Base-by-base conservation (phyloP, 2,113 vertebrate genomes). In the Lontra canadensis region DNA sequence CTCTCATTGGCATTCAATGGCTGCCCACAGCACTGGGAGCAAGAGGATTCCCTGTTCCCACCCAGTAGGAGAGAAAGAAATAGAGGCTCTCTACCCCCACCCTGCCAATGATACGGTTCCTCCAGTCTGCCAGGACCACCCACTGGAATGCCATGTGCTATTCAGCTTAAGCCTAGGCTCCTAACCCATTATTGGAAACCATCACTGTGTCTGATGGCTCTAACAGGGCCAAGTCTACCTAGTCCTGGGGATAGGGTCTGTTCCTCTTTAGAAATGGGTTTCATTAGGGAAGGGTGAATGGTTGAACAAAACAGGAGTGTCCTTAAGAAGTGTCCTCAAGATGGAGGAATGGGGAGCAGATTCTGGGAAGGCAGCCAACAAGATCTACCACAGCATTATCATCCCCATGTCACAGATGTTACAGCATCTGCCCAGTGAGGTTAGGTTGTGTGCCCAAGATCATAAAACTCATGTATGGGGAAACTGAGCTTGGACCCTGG, bases 71-170 rank as follows among this genome's bases (percentile, higher is more conserved):
- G 15, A 91, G 49, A 71, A 14, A 92, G 39, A 29, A 9, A 61
- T 7, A 74, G 2, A n/a, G 13, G 14, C 23, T 34, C 1, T 20
- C 20, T 18, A 12, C 1, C 4, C 6, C 21, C 20, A 2, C 0
- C 4, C 0, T 1, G 18, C 15, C 29, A 1, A 36, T 20, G 55
- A 47, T 20, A 26, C 4, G 20, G 4, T 34, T 23, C 44, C 82
- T 29, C 34, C 4, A 1, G 34, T 57, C 61, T 31, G 47, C 57
- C 47, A 25, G 55, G 59, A 9, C 79, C 34, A 13, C 55, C 18
- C 71, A 7, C 3, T 47, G 52, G 18, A 84, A 73, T 14, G 47
- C 44, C 7, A 0, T 2, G 20, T 23, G 89, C 31, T 18, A 36
- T 49, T 6, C 23, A 18, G 20, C 80, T 57, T 20, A 57, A 34